Conservation (phyloP, 2,113 vertebrate genomes). For the Pomatorhinus ruficollis region DNA sequence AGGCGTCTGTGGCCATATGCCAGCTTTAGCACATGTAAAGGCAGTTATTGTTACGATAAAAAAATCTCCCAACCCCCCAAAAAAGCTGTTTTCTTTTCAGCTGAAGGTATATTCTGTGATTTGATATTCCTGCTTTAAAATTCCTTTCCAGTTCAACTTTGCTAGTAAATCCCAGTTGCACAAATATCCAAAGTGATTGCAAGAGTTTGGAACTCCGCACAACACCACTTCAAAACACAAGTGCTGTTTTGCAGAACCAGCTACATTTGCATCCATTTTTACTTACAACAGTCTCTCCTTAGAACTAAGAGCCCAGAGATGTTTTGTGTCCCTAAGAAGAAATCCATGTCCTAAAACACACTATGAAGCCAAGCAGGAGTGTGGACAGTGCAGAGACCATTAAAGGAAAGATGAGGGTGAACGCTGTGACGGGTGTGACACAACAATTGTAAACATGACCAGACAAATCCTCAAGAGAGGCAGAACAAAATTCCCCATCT, state of each 20-base stretch:
- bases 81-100: not conserved
- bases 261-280: not conserved
- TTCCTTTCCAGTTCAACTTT: not conserved
- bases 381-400: not conserved
- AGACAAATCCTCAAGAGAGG: not conserved
- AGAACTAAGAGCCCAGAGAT: not conserved
- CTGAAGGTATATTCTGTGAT: not conserved
- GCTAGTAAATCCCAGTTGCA: not conserved
- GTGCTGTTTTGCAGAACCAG: not conserved
- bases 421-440: not conserved
- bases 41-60: not conserved
- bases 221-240: not conserved
- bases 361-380: not conserved
- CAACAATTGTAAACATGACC: not conserved
- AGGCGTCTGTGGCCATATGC: not conserved
- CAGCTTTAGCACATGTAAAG: not conserved
- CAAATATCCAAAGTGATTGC: not conserved
- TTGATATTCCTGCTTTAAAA: not conserved
- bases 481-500: not conserved
- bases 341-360: not conserved
- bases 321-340: not conserved
- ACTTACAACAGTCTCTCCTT: not conserved
- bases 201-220: not conserved
- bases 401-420: not conserved
- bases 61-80: too few relatives aligned